A percentile compares a stretch with the other conserved stretches of the same genome.
phyloP scores from a whole-genome alignment of 2,113 vertebrate genomes.

The Cathartes aura region DNA sequence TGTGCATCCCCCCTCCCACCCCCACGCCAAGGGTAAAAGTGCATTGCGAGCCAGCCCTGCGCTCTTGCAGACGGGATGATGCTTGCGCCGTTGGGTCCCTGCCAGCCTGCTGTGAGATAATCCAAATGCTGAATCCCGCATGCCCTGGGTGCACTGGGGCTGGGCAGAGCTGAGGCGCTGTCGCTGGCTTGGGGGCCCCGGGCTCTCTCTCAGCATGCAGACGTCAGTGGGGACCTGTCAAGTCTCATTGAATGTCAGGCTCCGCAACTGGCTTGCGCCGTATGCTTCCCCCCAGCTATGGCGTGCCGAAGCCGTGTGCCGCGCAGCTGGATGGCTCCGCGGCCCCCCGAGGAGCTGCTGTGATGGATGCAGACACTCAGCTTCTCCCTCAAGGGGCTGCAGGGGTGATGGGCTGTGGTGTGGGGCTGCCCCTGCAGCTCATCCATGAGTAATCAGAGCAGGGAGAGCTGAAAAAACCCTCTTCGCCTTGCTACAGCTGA shows the following conservation, averaged over 20 bases:
- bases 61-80: neutral
- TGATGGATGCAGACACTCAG: neutral
- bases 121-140: neutral
- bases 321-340: accelerated
- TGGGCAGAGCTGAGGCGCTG: neutral
- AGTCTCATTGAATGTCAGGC: neutral
- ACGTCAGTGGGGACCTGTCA: neutral
- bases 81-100: neutral
- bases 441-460: neutral
- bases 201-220: neutral
- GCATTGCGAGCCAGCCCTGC: accelerated
- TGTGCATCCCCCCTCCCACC: neutral
- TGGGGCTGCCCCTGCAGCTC: neutral
- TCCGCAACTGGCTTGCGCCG: accelerated
- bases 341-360: accelerated
- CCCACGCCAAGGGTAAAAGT: neutral
- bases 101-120: slow-evolving; percentile 23
- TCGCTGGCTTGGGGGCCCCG: neutral
- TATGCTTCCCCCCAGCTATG: neutral
- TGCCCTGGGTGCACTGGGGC: neutral
- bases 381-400: neutral
- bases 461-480: neutral
- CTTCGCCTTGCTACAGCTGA: neutral
- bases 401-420: neutral
- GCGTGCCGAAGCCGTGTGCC: accelerated